phyloP scores from a whole-genome alignment of 2,888 invertebrate genomes.

The Andricus curvator region DNA sequence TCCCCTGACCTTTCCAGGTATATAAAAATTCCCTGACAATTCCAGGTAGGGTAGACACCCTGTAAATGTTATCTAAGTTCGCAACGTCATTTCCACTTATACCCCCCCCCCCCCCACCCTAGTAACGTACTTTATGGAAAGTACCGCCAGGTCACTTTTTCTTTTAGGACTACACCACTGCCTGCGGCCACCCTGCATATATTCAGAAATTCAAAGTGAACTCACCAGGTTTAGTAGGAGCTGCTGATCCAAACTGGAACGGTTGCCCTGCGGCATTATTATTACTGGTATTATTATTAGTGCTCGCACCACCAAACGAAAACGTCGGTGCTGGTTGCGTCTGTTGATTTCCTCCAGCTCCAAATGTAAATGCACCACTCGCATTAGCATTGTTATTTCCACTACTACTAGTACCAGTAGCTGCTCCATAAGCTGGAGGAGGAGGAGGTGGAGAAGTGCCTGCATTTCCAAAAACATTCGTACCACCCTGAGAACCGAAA shows the following conservation, averaged over 20 bases:
- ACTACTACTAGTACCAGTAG: background rate
- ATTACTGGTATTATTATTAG: conserved; percentile 18
- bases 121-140: no score
- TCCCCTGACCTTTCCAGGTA: no score
- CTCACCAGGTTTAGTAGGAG: conserved; percentile 47
- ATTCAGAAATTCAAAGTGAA: background rate
- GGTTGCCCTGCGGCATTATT: conserved; percentile 15
- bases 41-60: no score
- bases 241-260: conserved; percentile 48
- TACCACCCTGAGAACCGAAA: conserved; percentile 14
- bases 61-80: no score
- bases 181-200: no score
- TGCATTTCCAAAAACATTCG: conserved; percentile 16
- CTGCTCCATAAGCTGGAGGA: background rate
- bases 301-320: conserved; percentile 41
- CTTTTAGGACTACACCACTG: no score
- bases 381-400: conserved; percentile 21
- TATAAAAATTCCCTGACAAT: no score
- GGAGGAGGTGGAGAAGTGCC: background rate
- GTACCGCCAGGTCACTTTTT: no score
- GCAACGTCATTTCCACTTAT: no score
- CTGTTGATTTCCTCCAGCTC: conserved; percentile 50
- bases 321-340: conserved; percentile 47
- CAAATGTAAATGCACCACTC: conserved; percentile 37
- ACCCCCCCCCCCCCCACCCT: no score